Evolutionary conservation across 2,113 vertebrate genomes (phyloP).

Genomic region (Cyprinus carpio): DNA sequence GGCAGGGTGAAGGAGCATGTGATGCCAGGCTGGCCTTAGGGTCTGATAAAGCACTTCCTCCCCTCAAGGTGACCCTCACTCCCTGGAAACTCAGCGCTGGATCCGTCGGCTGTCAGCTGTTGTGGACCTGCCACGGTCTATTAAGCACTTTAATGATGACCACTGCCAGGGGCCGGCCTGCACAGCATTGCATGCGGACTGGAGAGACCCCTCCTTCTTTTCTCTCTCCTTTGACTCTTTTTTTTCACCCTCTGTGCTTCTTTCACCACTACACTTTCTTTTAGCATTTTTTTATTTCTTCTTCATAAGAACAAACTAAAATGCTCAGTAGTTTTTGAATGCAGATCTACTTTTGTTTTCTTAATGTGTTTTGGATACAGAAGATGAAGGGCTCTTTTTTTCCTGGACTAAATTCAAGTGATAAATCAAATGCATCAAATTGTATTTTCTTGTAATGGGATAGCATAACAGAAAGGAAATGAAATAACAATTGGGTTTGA

Average conservation of each 20-base stretch:
- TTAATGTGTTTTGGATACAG: not conserved
- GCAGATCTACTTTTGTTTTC: not conserved
- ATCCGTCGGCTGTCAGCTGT: constrained; percentile 64
- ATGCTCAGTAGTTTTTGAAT: not conserved
- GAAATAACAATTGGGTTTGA: not conserved
- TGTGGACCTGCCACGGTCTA: constrained; percentile 68
- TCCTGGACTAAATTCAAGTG: not conserved
- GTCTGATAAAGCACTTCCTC: constrained; percentile 65
- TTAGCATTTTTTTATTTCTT: not conserved
- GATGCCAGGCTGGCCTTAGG: constrained; percentile 57
- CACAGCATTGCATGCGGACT: constrained; percentile 57
- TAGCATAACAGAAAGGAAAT: not conserved
- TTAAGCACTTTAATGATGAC: constrained; percentile 76
- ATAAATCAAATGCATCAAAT: not conserved
- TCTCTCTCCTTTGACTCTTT: constrained; percentile 28
- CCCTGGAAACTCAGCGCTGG: constrained; percentile 57
- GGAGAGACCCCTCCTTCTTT: constrained; percentile 42
- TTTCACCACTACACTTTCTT: not conserved
- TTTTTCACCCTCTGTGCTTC: not conserved
- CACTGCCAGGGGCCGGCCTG: constrained; percentile 56
- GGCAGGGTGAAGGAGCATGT: constrained; percentile 57
- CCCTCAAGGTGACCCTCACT: constrained; percentile 76
- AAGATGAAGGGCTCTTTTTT: not conserved
- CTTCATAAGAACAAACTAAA: not conserved
- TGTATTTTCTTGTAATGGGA: not conserved